These are phyloP conservation scores for Zaprionus ornatus DNA, from an alignment of 1,140 invertebrate species.

Conservation along the genomic window DNA sequence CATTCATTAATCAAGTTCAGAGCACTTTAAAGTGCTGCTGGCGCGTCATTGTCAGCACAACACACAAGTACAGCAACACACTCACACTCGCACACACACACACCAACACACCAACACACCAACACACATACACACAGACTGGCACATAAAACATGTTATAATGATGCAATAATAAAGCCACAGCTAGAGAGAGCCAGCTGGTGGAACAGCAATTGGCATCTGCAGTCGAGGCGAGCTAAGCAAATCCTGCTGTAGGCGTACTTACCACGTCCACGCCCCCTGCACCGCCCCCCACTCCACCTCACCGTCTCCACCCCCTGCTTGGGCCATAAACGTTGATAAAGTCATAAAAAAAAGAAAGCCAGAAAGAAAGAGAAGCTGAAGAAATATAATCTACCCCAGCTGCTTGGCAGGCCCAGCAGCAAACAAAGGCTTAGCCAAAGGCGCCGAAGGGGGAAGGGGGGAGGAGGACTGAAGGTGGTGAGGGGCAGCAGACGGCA, in stretches of 20 bases:
- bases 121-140: background rate
- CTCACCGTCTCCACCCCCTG: background rate
- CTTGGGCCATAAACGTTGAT: constrained; percentile 67
- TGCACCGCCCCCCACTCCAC: background rate
- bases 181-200: constrained; percentile 18
- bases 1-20: constrained; percentile 80
- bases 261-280: constrained; percentile 19
- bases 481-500: background rate
- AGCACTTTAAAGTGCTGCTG: constrained; percentile 71
- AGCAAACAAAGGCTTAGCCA: constrained; percentile 68
- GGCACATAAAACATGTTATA: constrained; percentile 63
- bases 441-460: background rate
- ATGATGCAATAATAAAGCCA: constrained; percentile 79
- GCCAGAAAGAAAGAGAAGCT: constrained; percentile 10
- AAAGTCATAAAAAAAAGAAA: constrained; percentile 64
- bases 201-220: constrained; percentile 18
- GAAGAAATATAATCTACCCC: constrained; percentile 14
- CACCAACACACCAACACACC: no score
- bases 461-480: background rate
- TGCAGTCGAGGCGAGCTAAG: constrained; percentile 17
- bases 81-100: constrained; percentile 2
- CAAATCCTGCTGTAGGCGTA: constrained; percentile 59
- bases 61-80: background rate
- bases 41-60: constrained; percentile 41
- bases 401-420: constrained; percentile 38